Base-by-base conservation (phyloP, 2,113 vertebrate species). In the Probosciger aterrimus region DNA sequence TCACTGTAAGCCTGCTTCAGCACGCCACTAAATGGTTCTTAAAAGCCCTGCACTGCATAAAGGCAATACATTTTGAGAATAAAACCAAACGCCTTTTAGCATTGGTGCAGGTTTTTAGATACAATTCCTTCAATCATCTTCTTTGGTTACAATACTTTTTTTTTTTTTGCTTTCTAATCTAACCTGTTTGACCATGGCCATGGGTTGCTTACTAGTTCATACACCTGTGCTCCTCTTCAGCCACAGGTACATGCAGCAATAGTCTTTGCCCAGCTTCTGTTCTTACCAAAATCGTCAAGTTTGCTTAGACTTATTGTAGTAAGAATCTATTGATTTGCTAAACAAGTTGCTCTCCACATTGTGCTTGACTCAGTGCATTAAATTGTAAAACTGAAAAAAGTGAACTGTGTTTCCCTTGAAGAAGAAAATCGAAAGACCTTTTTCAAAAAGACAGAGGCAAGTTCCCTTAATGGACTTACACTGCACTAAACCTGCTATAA, bases 401-500 rank as follows among this genome's bases (percentile, higher is more conserved):
- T 28, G 28, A 82, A 60, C 44, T 4, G 31, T 64, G 28, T 70
- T 92, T 85, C 64, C 25, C 16, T 70, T 75, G 28, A 74, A 90
- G 86, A 93, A 43, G 14, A 78, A 90, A 88, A 78, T 63, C 46
- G 68, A 90, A 93, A 90, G 30, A 49, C 39, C 25, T 87, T 82
- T 91, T 64, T 37, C 4, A 13, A 86, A 96, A 94, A 71, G 86
- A 37, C 50, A 91, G 10, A 69, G 50, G 9, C 67, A 88, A 79
- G 30, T 70, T 90, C 55, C 25, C 35, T 88, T 93, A 90, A 88
- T 92, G 80, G 79, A 88, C 80, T 76, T 68, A 50, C 41, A 71
- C 41, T 92, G n/a, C 64, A 92, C 79, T 91, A 92, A 92, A 86
- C 27, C 69, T 59, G 49, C 76, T 68, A 44, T 89, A 92, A 94